Conservation (phyloP, 2,888 invertebrate genomes). For the Margaritifera margaritifera region DNA sequence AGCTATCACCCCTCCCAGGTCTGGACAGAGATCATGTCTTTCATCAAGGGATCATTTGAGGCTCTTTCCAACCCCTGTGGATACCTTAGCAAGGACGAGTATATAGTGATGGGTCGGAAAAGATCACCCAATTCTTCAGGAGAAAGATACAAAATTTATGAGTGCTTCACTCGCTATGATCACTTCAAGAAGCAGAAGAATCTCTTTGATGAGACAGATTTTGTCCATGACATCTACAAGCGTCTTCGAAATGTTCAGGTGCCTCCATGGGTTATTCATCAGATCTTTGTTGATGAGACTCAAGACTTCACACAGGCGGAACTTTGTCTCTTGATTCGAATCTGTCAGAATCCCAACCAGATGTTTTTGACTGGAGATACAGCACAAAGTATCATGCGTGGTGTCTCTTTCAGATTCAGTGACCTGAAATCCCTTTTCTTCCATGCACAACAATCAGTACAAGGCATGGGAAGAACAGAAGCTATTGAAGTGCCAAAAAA, state of each 20-base stretch:
- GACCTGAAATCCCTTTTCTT: conserved; percentile 62
- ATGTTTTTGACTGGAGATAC: conserved; percentile 67
- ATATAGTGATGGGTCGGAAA: conserved; percentile 51
- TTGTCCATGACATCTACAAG: conserved; percentile 41
- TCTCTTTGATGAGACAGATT: conserved; percentile 58
- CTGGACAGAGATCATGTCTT: conserved; percentile 68
- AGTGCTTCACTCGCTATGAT: conserved; percentile 45
- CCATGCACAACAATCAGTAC: conserved; percentile 52
- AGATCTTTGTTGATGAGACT: conserved; percentile 66
- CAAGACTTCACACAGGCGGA: conserved; percentile 69
- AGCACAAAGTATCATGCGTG: conserved; percentile 69
- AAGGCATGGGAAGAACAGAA: conserved; percentile 36
- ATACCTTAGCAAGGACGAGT: conserved; percentile 42
- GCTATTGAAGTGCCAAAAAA: conserved; percentile 46
- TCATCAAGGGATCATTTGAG: conserved; percentile 62
- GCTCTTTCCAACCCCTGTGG: conserved; percentile 47
- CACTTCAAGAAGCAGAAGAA: conserved; percentile 38
- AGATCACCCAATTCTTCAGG: conserved; percentile 56
- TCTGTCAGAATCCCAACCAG: conserved; percentile 62
- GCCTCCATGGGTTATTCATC: conserved; percentile 46
- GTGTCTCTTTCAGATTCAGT: conserved; percentile 65
- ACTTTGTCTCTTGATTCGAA: conserved; percentile 55
- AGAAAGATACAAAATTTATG: conserved; percentile 47
- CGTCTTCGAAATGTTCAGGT: conserved; percentile 27
- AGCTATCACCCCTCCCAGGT: conserved; percentile 58